Evolutionary conservation across 2,888 invertebrate genomes (phyloP).

Genomic region (Nineta flava): DNA sequence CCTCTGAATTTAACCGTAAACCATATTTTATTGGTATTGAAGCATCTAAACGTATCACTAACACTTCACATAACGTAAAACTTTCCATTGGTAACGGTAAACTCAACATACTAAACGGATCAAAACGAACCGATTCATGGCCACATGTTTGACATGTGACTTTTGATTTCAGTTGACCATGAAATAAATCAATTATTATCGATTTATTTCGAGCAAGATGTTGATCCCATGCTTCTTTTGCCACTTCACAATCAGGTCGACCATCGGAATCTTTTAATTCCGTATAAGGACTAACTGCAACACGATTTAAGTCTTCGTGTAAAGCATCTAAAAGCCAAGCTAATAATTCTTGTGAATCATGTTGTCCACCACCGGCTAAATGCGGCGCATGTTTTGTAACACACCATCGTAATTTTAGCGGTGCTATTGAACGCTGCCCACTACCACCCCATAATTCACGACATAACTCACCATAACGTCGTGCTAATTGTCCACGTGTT

Average conservation of each 20-base stretch:
- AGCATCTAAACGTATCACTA: constrained; percentile 68
- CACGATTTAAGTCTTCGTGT: constrained; percentile 83
- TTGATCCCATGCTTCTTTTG: constrained; percentile 68
- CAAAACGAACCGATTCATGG: constrained; percentile 73
- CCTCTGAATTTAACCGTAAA: constrained; percentile 66
- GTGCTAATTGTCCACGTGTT: constrained; percentile 72
- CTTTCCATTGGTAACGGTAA: constrained; percentile 84
- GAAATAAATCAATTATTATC: constrained; percentile 79
- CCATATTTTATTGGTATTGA: constrained; percentile 75
- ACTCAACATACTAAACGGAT: constrained; percentile 81
- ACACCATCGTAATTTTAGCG: constrained; percentile 69
- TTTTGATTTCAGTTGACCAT: constrained; percentile 81
- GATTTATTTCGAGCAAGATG: constrained; percentile 70
- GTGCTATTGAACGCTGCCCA: constrained; percentile 67
- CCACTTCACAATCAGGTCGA: constrained; percentile 54
- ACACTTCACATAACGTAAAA: constrained; percentile 57
- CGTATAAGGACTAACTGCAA: constrained; percentile 43
- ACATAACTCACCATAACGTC: constrained; percentile 44
- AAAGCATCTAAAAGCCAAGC: constrained; percentile 83
- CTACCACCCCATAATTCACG: constrained; percentile 62
- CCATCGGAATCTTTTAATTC: constrained; percentile 63
- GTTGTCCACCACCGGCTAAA: constrained; percentile 80
- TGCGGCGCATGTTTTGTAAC: constrained; percentile 75
- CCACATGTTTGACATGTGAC: constrained; percentile 71
- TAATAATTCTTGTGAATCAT: constrained; percentile 82